These are phyloP conservation scores for Pachyramphus minor DNA, from an alignment of 2,113 vertebrate genomes.

Conservation along the genomic window DNA sequence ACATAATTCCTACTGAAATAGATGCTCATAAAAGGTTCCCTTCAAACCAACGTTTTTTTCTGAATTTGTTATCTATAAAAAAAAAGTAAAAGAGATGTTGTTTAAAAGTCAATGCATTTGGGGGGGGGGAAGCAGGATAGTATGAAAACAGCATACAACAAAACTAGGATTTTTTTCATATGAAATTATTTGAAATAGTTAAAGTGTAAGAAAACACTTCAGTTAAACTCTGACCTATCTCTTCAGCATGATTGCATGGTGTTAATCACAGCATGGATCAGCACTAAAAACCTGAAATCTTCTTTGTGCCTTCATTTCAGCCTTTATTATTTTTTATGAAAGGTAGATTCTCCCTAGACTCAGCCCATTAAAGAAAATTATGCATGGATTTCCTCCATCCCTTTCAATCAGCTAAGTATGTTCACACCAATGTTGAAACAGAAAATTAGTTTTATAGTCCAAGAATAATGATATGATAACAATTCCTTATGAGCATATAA, in stretches of 20 bases:
- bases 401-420: slow-evolving; percentile 29
- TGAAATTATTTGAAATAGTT: not conserved
- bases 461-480: slow-evolving; percentile 48
- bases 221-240: not conserved
- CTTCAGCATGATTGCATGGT: accelerated
- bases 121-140: not conserved
- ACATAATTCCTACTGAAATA: not conserved
- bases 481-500: slow-evolving; percentile 47
- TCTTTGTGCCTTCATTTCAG: not conserved
- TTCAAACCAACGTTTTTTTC: not conserved
- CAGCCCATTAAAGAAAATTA: slow-evolving; percentile 40
- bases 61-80: not conserved
- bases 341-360: not conserved
- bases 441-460: slow-evolving; percentile 50
- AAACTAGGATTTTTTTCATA: not conserved
- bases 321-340: slow-evolving; percentile 6
- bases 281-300: not conserved
- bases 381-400: not conserved
- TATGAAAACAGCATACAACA: not conserved
- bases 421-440: slow-evolving; percentile 47
- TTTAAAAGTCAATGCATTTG: not conserved
- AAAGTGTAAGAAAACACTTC: not conserved
- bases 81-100: not conserved
- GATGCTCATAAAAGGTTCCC: not conserved
- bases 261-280: not conserved